Evolutionary conservation across 2,113 vertebrate species (phyloP).

Genomic region (Grammomys dolichurus): DNA sequence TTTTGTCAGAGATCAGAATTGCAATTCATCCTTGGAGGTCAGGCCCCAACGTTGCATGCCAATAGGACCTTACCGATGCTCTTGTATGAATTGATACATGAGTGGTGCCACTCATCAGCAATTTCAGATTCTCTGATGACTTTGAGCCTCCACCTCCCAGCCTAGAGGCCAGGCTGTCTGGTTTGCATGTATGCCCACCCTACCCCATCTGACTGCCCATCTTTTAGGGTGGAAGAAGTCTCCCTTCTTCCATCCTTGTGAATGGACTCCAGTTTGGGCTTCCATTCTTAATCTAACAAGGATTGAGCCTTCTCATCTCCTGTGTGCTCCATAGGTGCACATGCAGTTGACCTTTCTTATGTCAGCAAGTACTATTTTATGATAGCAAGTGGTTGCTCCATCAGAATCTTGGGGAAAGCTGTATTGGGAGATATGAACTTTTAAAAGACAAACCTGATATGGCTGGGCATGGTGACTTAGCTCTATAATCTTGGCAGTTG

Average conservation of each 20-base stretch:
- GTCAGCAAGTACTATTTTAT: neutral
- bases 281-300: neutral
- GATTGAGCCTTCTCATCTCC: neutral
- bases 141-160: neutral
- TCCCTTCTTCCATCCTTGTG: neutral
- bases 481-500: neutral
- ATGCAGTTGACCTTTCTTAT: neutral
- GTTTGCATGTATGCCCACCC: neutral
- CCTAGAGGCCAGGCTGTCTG: neutral
- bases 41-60: neutral
- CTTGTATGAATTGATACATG: neutral
- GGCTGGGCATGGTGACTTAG: neutral
- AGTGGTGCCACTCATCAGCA: neutral
- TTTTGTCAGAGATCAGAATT: neutral
- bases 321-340: rapidly evolving
- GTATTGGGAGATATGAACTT: neutral
- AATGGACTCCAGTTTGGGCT: neutral
- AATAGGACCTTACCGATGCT: neutral
- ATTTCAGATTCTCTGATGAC: neutral
- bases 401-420: conserved; percentile 24
- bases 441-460: neutral
- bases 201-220: too few species aligned
- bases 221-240: neutral
- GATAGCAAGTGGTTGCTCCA: neutral
- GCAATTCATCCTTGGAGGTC: neutral